Base-by-base conservation (phyloP, 2,888 invertebrate species). In the Athripsodes cinereus region DNA sequence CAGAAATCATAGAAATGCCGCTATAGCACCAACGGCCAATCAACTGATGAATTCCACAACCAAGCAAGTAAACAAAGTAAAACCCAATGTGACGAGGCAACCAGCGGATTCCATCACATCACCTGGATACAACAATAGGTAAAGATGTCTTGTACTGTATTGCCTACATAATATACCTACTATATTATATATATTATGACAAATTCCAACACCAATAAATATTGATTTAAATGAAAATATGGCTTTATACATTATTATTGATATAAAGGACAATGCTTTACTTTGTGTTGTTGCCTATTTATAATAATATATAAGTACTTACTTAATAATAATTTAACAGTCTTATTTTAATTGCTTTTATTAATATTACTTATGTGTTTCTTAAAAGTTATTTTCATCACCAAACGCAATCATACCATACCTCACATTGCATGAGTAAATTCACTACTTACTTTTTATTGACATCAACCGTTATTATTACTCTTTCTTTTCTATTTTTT, bases 11-110 rank as follows among this genome's bases (percentile, higher is more conserved):
- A 82, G 90, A 65, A 88, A 84, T 70, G 87, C 86, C 64, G 81
- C 85, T 57, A 71, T 82, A 63, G 85, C 87, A 8, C 81, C 81
- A 51, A 82, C 86, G 72, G 82, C 82, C 64, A 82, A 82, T 66
- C 84, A 83, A 67, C 79, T 87, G 68, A 84, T 87, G 73, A 88
- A 88, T 71, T 88, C 87, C 47, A 83, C 85, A 53, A 85, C 88
- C 65, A 86, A 92, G 70, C 91, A 92, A 75, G 90, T 92, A 71
- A 92, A 91, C 79, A 92, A 92, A 74, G 91, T 92, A 68, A 92
- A 92, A 72, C 92, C 92, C 49, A 92, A 88, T 68, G 89, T 91
- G 61, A 91, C 88, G 71, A 82, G 91, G 72, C 83, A 83, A 60
- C 81, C 86, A 53, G 84, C 85, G 40, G 91, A 92, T 67, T 87